Conservation (phyloP, 2,797 vertebrate species). For the Chloroceryle amazona region DNA sequence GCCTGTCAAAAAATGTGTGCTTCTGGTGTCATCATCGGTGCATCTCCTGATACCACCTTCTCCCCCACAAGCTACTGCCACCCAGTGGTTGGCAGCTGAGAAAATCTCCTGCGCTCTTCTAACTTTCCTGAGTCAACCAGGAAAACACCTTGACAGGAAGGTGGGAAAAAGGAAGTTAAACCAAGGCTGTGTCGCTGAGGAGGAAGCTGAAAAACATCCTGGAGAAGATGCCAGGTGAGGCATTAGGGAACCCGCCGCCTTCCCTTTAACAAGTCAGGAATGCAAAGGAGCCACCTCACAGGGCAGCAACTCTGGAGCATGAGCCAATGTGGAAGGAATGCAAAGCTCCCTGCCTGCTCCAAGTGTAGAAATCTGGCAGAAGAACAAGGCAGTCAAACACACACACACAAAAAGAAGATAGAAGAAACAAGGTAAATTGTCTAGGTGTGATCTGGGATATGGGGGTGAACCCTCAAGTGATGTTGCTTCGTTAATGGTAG, state of each 20-base stretch:
- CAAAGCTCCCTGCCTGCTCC: not conserved
- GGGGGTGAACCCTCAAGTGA: not conserved
- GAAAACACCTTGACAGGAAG: not conserved
- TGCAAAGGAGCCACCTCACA: not conserved
- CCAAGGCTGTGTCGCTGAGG: not conserved
- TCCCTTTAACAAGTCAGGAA: slow-evolving; percentile 18
- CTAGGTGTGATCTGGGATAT: not conserved
- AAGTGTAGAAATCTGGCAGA: not conserved
- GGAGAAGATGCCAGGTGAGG: not conserved
- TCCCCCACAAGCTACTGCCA: not conserved
- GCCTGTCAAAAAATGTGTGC: not conserved
- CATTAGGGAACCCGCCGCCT: not conserved
- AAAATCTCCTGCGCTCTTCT: not conserved
- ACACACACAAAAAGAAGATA: not conserved
- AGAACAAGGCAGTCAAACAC: not conserved
- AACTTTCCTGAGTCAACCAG: not conserved
- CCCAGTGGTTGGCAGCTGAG: not conserved
- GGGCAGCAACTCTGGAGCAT: not conserved
- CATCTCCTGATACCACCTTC: not conserved
- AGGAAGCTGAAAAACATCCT: not conserved
- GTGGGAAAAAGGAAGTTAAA: not conserved
- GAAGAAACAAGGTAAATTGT: not conserved
- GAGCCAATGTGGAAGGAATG: not conserved
- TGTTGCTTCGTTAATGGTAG: not conserved
- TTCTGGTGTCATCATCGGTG: not conserved